phyloP scores from a whole-genome alignment of 1,140 invertebrate species.

The Calephelis virginiensis region DNA sequence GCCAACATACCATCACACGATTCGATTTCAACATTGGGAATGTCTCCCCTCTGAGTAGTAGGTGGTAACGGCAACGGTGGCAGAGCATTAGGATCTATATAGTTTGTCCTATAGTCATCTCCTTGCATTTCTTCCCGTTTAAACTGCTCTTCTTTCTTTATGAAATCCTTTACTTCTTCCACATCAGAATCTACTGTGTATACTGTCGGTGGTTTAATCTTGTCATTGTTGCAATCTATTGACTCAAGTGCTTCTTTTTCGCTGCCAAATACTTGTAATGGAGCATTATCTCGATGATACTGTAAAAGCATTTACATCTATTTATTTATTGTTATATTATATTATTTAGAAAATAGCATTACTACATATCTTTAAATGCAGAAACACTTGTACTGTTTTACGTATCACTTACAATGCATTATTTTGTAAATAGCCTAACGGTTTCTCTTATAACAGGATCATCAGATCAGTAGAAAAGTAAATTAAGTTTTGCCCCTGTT shows the following conservation, averaged over 20 bases:
- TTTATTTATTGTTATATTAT: too few relatives aligned
- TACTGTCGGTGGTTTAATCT: slow-evolving; percentile 43
- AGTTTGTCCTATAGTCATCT: slow-evolving; percentile 67
- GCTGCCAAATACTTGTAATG: slow-evolving; percentile 55
- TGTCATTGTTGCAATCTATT: slow-evolving; percentile 51
- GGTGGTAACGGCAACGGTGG: slow-evolving; percentile 38
- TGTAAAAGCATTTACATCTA: slow-evolving; percentile 25
- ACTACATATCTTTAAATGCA: too few relatives aligned
- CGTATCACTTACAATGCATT: too few relatives aligned
- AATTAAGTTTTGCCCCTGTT: too few relatives aligned
- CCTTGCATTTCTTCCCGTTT: slow-evolving; percentile 68
- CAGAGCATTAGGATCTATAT: slow-evolving; percentile 50
- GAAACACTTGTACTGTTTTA: too few relatives aligned
- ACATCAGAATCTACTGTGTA: slow-evolving; percentile 56
- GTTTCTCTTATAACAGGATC: too few relatives aligned
- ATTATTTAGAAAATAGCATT: too few relatives aligned
- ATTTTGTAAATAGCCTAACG: too few relatives aligned
- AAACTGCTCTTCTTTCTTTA: slow-evolving; percentile 49
- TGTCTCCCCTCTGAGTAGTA: slow-evolving; percentile 82
- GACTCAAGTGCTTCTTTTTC: slow-evolving; percentile 54
- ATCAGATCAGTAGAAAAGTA: too few relatives aligned
- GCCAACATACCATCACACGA: slow-evolving; percentile 81
- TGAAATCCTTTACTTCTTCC: slow-evolving; percentile 60
- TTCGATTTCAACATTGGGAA: slow-evolving; percentile 84
- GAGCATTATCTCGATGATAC: slow-evolving; percentile 70